Base-by-base conservation (phyloP, 2,888 invertebrate species). In the Aphidoletes aphidimyza region DNA sequence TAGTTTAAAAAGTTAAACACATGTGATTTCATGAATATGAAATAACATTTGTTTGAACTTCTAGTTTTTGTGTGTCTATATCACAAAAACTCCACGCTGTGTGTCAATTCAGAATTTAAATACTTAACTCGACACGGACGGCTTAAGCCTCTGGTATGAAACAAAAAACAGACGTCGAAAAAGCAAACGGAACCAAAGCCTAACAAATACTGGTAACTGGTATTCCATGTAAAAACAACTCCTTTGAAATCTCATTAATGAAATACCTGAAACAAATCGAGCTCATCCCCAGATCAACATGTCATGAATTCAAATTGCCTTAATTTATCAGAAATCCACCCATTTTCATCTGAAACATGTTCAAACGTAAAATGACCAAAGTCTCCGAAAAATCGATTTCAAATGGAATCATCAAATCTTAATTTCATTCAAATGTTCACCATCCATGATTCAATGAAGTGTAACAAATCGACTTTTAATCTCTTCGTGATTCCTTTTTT, bases 401-500 rank as follows among this genome's bases (percentile, higher is more conserved):
- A 30, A 30, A 9, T 14, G 14, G 30, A 69, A n/a, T n/a, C n/a
- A n/a, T n/a, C n/a, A n/a, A 69, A 47, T 19, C 22, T n/a, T 3
- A 30, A 54, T 19, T 11, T 30, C 30, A 11, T 69, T 26, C 14
- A 69, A 30, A 69, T 69, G 34, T 69, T 69, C 69, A 69, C 30
- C 11, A 30, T 69, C n/a, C n/a, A 19, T 30, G 11, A 69, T 69
- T 69, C 30, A 69, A 69, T 69, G 69, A 69, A 30, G 69, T 69
- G 30, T 69, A 30, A 69, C 69, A 69, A 69, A 69, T 69, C 14
- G 69, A 69, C 34, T 30, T 69, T 69, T 69, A 69, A 69, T 30
- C 69, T 69, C 69, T 30, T 69, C 69, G n/a, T 69, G 69, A 17
- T 30, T 69, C 30, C 30, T 3, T 30, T 17, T 34, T 30, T 11